Evolutionary conservation across 2,113 vertebrate species (phyloP), one percentile per base, ranked within the genome.

Genomic region (Kobus ellipsiprymnus): DNA sequence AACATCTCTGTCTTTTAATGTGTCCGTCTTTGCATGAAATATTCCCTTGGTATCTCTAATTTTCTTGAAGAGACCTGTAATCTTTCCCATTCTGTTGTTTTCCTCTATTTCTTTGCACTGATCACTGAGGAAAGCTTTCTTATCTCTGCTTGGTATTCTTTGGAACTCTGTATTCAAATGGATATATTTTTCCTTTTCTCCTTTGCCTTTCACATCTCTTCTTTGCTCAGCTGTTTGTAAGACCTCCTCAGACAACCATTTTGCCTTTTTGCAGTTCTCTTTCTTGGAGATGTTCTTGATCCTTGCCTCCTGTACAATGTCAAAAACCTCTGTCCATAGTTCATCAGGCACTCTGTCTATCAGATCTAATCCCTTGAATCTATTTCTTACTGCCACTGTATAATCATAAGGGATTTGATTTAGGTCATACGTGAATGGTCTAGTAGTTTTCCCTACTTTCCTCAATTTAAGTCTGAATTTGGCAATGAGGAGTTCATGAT

Each of bases 241-340:
- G 67, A 10, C 67, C 67, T 71, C 19, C 67, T 71, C 19, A 71
- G n/a, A 71, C n/a, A 71, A 23, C n/a, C 10, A 40, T 71, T 71
- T 71, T 71, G 19, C n/a, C 67, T 71, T 71, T 71, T 71, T 71
- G 10, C n/a, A 40, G 11, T 40, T 71, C 19, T 71, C 67, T 71
- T 71, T 40, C 67, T 71, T 71, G 19, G 11, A n/a, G 67, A 40
- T 12, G n/a, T 11, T 71, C n/a, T 71, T 12, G n/a, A 71, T 71
- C n/a, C 19, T 2, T 71, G n/a, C n/a, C 19, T 71, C 67, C 10
- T 40, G 4, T 71, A 71, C n/a, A 23, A 3, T 71, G 64, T 71
- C 64, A 36, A 0, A 0, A 71, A 71, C n/a, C 67, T 71, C n/a
- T 0, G 0, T 71, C n/a, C 9, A 23, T 71, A 71, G 67, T 71